Evolutionary conservation across 1,140 invertebrate genomes (phyloP).

Genomic region (Leucophenga varia): DNA sequence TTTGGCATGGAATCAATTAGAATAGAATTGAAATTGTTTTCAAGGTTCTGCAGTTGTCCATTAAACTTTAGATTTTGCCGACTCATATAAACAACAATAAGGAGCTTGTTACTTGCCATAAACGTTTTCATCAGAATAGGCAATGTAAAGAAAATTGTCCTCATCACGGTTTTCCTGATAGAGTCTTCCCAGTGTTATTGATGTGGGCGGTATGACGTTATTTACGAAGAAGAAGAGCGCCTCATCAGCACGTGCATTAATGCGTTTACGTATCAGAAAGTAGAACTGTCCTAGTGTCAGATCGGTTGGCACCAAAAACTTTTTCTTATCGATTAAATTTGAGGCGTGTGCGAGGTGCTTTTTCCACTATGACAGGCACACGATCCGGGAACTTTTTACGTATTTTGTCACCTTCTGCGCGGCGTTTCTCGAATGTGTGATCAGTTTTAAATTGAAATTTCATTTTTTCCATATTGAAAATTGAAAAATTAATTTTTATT

Average conservation of each 20-base stretch:
- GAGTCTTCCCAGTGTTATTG: constrained; percentile 96
- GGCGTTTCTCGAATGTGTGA: constrained; percentile 97
- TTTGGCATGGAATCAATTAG: no score
- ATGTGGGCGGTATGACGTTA: constrained; percentile 98
- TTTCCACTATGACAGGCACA: constrained; percentile 97
- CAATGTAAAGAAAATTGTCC: constrained; percentile 99
- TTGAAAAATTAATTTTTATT: no score
- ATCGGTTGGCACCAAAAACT: constrained; percentile 98
- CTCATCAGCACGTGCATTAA: constrained; percentile 94
- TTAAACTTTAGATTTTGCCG: no score
- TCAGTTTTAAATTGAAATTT: constrained; percentile 99
- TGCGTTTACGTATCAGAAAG: constrained; percentile 96
- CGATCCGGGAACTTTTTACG: constrained; percentile 98
- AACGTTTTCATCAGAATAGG: constrained; percentile 99
- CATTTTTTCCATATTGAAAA: no score
- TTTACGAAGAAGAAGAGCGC: constrained; percentile 99
- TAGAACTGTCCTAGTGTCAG: constrained; percentile 99
- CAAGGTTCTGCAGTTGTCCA: no score
- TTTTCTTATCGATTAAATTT: constrained; percentile 99
- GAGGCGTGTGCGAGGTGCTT: constrained; percentile 95
- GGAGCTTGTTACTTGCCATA: no score
- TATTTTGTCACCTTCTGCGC: constrained; percentile 98
- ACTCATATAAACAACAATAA: no score
- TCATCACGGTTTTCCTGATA: constrained; percentile 99
- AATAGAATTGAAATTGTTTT: no score